A percentile compares a stretch with the other conserved stretches of the same genome.
phyloP scores from a whole-genome alignment of 2,113 vertebrate genomes.

The Peromyscus maniculatus region DNA sequence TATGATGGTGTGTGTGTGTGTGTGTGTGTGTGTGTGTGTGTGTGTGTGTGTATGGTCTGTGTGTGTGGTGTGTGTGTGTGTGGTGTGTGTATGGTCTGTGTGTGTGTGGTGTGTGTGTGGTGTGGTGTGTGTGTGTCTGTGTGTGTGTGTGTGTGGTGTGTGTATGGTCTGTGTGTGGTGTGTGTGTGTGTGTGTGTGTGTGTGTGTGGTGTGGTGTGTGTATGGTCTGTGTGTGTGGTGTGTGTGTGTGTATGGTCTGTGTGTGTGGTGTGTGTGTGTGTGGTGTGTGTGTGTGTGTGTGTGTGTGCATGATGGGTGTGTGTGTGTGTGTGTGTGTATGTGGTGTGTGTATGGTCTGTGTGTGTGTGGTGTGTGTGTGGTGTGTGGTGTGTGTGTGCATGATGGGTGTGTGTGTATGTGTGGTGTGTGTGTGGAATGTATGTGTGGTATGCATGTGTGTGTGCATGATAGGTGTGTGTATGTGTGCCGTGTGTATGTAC shows the following conservation, averaged over 20 bases:
- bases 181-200: background rate
- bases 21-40: background rate
- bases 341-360: background rate
- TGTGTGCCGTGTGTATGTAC: background rate
- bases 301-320: background rate
- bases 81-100: background rate
- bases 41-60: background rate
- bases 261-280: background rate
- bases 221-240: background rate
- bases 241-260: conserved; percentile 14
- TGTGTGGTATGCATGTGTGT: conserved; percentile 79
- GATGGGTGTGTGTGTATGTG: background rate
- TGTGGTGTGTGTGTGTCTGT: conserved; percentile 48
- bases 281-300: too few species aligned
- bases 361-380: background rate
- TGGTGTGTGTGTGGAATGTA: background rate
- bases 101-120: background rate
- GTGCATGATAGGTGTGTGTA: too few species aligned
- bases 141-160: conserved; percentile 43
- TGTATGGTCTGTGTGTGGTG: background rate
- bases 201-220: background rate
- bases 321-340: conserved; percentile 67
- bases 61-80: too few species aligned
- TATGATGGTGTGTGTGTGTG: conserved; percentile 76
- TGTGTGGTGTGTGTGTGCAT: conserved; percentile 41